A percentile compares a stretch with the other conserved stretches of the same genome.
Evolutionary conservation across 2,888 invertebrate genomes (phyloP).

Genomic region (Trissonchulus latispiculum): DNA sequence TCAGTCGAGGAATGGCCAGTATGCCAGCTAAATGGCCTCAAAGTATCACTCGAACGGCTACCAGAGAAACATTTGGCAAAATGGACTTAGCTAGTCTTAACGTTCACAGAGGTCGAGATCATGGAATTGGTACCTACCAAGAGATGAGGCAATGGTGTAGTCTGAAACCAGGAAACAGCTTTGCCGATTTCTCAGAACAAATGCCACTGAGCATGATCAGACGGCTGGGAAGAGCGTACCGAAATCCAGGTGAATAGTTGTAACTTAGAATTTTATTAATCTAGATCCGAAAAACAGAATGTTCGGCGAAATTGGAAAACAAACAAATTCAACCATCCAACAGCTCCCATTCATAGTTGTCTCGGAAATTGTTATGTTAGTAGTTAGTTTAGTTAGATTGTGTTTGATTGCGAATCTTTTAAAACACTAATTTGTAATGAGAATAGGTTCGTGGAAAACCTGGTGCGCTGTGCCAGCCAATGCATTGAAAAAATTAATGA

Average conservation of each 20-base stretch:
- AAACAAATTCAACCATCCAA: neutral
- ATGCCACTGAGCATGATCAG: neutral
- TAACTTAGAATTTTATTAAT: no score
- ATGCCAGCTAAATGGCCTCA: slow-evolving; percentile 47
- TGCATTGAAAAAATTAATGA: no score
- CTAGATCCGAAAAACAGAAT: no score
- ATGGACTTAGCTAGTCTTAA: slow-evolving; percentile 86
- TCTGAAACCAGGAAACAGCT: slow-evolving; percentile 50
- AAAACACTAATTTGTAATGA: no score
- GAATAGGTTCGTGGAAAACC: no score
- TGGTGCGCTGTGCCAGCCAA: no score
- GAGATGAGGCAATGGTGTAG: slow-evolving; percentile 78
- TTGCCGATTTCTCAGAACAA: neutral
- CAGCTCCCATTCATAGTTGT: neutral
- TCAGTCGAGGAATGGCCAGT: slow-evolving; percentile 55
- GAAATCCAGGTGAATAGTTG: neutral
- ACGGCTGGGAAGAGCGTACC: neutral
- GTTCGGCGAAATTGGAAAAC: neutral
- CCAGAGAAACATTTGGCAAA: slow-evolving; percentile 66
- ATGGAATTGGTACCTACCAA: slow-evolving; percentile 72
- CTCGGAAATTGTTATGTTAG: no score
- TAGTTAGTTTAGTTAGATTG: no score
- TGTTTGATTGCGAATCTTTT: no score
- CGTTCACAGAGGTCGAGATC: slow-evolving; percentile 57
- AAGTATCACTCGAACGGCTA: slow-evolving; percentile 81